phyloP scores from a whole-genome alignment of 2,113 vertebrate species.

The Rhinoderma darwinii region DNA sequence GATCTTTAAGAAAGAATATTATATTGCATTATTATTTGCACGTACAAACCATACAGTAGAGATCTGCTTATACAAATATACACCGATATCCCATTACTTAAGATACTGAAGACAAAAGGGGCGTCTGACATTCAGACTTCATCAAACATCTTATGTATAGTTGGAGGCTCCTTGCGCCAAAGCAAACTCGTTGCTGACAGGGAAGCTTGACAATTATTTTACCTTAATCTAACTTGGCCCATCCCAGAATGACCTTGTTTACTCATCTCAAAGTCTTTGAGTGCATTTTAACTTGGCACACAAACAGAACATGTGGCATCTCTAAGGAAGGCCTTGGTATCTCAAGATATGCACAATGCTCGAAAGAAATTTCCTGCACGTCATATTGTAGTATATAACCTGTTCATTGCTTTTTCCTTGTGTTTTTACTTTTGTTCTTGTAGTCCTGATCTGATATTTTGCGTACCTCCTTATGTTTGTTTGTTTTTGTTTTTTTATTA shows the following conservation, averaged over 20 bases:
- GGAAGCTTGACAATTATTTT: slow-evolving; percentile 76
- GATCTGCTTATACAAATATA: slow-evolving; percentile 23
- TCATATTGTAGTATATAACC: slow-evolving; percentile 11
- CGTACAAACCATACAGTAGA: not conserved
- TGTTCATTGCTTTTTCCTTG: not conserved
- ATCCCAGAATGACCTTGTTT: slow-evolving; percentile 77
- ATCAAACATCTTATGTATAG: slow-evolving; percentile 72
- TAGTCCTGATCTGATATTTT: not conserved
- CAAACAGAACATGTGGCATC: slow-evolving; percentile 71
- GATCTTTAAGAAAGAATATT: slow-evolving; percentile 22
- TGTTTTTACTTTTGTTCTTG: not conserved
- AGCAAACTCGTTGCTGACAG: slow-evolving; percentile 74
- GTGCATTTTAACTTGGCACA: slow-evolving; percentile 76
- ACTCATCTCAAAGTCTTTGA: slow-evolving; percentile 72
- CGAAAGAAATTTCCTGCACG: slow-evolving; percentile 75
- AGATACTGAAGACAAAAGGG: slow-evolving; percentile 75
- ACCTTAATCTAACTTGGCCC: slow-evolving; percentile 73
- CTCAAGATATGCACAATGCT: slow-evolving; percentile 69
- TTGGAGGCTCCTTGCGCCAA: slow-evolving; percentile 68
- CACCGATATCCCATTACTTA: slow-evolving; percentile 30
- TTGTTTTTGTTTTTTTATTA: too few relatives aligned
- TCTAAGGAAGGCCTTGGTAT: slow-evolving; percentile 68
- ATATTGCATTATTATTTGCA: slow-evolving; percentile 35
- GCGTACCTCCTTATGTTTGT: not conserved
- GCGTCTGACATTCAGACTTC: slow-evolving; percentile 68